Evolutionary conservation across 2,113 vertebrate genomes (phyloP).

Genomic region (Stegostoma tigrinum): DNA sequence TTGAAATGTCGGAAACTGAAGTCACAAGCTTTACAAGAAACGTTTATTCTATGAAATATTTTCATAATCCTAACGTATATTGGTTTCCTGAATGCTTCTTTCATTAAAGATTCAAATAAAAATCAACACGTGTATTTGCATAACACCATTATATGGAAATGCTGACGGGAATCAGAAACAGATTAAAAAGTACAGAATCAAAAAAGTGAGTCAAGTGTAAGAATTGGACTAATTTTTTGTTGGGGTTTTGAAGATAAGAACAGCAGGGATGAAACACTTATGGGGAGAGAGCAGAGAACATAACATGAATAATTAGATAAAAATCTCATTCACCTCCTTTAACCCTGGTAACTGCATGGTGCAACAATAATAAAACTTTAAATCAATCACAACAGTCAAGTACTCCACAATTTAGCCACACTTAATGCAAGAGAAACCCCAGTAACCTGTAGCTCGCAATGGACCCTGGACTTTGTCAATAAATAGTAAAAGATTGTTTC

Average conservation of each 20-base stretch:
- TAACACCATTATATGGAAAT: background rate
- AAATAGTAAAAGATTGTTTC: background rate
- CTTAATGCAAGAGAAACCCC: background rate
- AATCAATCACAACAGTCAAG: background rate
- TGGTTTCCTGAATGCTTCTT: background rate
- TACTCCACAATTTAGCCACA: background rate
- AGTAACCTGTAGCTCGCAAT: background rate
- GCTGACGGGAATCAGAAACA: background rate
- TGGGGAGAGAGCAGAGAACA: background rate
- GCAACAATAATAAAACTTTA: background rate
- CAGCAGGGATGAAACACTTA: background rate
- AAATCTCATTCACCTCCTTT: background rate
- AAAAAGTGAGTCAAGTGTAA: background rate
- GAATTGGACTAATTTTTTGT: background rate
- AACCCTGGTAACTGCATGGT: background rate
- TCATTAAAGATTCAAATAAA: background rate
- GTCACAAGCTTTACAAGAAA: conserved; percentile 13
- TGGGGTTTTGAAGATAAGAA: background rate
- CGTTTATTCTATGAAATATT: background rate
- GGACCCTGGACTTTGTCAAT: background rate
- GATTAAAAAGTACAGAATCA: background rate
- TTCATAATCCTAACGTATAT: background rate
- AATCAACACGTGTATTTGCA: background rate
- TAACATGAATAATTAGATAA: background rate
- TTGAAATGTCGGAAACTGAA: background rate